phyloP scores from a whole-genome alignment of 2,797 vertebrate genomes.

The Chelon labrosus region DNA sequence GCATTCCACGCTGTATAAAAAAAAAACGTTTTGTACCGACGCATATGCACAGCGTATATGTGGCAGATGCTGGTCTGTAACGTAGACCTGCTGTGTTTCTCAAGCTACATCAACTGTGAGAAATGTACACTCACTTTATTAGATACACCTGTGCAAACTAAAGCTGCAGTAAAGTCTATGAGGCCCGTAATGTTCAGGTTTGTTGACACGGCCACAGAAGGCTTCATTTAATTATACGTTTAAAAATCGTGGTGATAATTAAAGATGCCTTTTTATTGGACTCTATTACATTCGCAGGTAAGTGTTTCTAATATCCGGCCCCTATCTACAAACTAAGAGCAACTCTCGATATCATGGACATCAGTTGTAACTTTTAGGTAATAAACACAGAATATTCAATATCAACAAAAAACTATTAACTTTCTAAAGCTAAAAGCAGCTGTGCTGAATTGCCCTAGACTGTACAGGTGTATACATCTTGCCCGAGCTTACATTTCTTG shows the following conservation, averaged over 20 bases:
- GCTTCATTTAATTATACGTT: constrained; percentile 11
- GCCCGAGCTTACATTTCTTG: no score
- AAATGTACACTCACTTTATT: background rate
- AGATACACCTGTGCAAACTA: background rate
- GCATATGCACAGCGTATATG: no score
- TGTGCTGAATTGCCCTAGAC: background rate
- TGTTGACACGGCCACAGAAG: constrained; percentile 3
- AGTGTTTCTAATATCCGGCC: background rate
- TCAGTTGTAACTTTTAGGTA: background rate
- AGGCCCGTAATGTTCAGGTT: constrained; percentile 8
- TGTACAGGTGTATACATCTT: background rate
- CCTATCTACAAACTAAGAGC: background rate
- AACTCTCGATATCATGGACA: background rate
- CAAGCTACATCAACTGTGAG: no score
- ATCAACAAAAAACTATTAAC: background rate
- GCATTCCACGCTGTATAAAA: no score
- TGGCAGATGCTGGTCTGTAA: no score
- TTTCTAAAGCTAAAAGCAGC: background rate
- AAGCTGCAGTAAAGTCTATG: background rate
- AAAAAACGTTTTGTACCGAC: no score
- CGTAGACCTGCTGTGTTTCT: no score
- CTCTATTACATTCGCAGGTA: background rate
- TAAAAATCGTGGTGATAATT: constrained; percentile 2
- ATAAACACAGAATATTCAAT: background rate
- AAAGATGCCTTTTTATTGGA: background rate